Evolutionary conservation across 2,113 vertebrate genomes (phyloP).

Genomic region (Laterallus jamaicensis): DNA sequence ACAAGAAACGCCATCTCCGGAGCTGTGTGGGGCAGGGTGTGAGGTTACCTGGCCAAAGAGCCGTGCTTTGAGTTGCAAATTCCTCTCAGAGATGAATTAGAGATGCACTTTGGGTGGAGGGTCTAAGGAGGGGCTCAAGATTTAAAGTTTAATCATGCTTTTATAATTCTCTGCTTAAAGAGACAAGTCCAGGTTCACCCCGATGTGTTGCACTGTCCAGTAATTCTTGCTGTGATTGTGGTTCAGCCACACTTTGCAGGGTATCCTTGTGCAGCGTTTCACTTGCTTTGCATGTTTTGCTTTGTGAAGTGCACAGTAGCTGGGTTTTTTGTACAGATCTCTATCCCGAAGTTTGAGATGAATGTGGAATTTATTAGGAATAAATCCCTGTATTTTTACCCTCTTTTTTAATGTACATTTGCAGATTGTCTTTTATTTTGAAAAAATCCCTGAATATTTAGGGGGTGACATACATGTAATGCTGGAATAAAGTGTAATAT

Average conservation of each 20-base stretch:
- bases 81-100: neutral
- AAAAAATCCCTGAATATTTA: neutral
- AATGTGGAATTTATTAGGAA: neutral
- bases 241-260: rapidly evolving
- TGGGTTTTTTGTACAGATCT: neutral
- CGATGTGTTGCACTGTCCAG: neutral
- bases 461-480: neutral
- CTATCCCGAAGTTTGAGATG: neutral
- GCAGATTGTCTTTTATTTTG: neutral
- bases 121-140: neutral
- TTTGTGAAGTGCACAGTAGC: neutral
- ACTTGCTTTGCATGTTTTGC: neutral
- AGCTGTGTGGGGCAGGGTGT: neutral
- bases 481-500: neutral
- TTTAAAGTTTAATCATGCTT: neutral
- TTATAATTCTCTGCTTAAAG: neutral
- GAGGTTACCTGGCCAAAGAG: neutral
- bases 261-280: neutral
- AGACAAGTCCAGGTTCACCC: neutral
- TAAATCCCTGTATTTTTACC: neutral
- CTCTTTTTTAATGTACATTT: neutral
- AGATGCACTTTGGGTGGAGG: neutral
- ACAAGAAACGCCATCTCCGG: rapidly evolving
- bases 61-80: neutral
- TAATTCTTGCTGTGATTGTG: neutral